Percentiles rank a stretch among this genome's conserved stretches.
Conservation (phyloP, 2,888 invertebrate species). For the Agrenia bidenticulata region DNA sequence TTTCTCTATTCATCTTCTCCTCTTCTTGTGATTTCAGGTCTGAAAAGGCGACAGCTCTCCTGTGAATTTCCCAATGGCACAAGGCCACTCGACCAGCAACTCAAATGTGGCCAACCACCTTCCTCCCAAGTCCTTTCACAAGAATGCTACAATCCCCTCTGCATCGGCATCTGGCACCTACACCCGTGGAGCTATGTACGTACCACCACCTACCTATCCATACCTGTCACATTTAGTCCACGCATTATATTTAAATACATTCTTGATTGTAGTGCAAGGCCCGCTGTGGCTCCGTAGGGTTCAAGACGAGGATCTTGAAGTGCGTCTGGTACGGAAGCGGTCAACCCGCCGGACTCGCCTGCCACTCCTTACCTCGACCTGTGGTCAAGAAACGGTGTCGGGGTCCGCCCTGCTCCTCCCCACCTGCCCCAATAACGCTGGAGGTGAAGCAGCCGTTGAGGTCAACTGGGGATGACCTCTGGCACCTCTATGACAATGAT, state of each 20-base stretch:
- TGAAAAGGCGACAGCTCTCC: conserved; percentile 70
- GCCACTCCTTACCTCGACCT: conserved; percentile 74
- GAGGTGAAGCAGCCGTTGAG: too few relatives aligned
- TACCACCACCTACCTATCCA: too few relatives aligned
- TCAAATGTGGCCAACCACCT: neutral
- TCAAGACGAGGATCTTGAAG: conserved; percentile 82
- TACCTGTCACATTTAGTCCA: neutral
- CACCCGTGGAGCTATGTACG: conserved; percentile 90
- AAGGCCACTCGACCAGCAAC: conserved; percentile 28
- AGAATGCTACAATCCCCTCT: conserved; percentile 80
- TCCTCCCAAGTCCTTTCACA: conserved; percentile 67
- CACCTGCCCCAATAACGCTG: neutral
- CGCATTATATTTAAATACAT: neutral
- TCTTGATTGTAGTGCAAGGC: conserved; percentile 27
- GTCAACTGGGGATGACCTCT: too few relatives aligned
- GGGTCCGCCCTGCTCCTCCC: conserved; percentile 64
- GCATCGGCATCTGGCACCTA: conserved; percentile 85
- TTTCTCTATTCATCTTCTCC: neutral
- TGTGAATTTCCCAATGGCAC: conserved; percentile 62
- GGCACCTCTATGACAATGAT: too few relatives aligned
- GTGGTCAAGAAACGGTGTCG: conserved; percentile 75
- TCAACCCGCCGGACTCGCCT: conserved; percentile 80
- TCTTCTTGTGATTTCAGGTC: conserved; percentile 59
- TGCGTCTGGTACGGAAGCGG: conserved; percentile 90
- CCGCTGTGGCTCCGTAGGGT: conserved; percentile 57